These are phyloP conservation scores for Heterochromis multidens DNA, from an alignment of 2,113 vertebrate genomes.

Conservation along the genomic window DNA sequence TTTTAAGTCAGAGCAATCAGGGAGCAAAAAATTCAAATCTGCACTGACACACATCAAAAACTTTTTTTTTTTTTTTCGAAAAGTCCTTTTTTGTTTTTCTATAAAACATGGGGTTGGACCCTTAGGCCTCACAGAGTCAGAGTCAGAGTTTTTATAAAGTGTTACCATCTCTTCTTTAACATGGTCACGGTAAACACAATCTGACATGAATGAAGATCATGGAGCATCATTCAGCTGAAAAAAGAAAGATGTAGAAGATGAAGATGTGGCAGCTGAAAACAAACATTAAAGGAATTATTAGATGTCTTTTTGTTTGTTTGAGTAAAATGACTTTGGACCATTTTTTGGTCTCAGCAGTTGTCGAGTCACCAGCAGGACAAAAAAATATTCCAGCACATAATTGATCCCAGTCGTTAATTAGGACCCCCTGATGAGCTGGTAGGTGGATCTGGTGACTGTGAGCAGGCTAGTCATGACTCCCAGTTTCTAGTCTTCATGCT, in stretches of 20 bases:
- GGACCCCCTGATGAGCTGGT: not conserved
- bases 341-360: not conserved
- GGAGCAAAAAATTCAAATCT: not conserved
- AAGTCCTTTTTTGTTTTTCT: too few relatives aligned
- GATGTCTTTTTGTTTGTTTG: not conserved
- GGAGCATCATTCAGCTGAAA: not conserved
- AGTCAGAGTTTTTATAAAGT: not conserved
- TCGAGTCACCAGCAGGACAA: not conserved
- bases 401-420: not conserved
- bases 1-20: not conserved
- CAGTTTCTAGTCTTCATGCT: not conserved
- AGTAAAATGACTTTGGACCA: not conserved
- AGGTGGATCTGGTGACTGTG: not conserved
- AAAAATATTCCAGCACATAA: not conserved
- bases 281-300: not conserved
- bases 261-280: not conserved
- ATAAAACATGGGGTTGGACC: too few relatives aligned
- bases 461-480: not conserved
- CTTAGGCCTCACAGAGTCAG: not conserved
- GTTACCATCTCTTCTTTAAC: not conserved
- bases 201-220: not conserved
- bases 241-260: not conserved
- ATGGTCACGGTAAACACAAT: too few relatives aligned
- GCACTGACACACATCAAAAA: too few relatives aligned
- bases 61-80: too few relatives aligned